Conservation (phyloP, 2,888 invertebrate genomes). For the Agonopterix arenella region DNA sequence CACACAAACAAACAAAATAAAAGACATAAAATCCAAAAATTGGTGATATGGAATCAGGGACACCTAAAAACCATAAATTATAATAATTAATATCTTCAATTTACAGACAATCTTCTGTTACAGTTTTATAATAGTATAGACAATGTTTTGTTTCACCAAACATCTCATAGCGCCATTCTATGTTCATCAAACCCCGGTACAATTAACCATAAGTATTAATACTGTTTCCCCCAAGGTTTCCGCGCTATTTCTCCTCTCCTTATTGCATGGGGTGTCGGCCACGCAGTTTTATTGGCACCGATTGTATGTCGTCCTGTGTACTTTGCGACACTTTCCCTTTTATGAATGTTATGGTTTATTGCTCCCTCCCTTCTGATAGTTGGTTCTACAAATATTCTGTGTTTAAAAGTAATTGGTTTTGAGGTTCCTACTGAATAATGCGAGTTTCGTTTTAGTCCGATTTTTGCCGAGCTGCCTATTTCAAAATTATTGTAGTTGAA, state of each 20-base stretch:
- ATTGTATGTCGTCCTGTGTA: conserved; percentile 59
- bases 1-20: no score
- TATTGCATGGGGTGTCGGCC: conserved; percentile 57
- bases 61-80: no score
- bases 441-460: no score
- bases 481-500: no score
- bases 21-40: no score
- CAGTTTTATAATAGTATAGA: no score
- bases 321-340: conserved; percentile 66
- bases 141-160: no score
- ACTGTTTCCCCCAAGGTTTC: conserved; percentile 71
- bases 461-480: no score
- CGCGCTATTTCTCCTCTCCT: conserved; percentile 67
- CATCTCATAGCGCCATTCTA: conserved; percentile 38
- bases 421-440: background rate
- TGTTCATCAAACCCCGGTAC: conserved; percentile 38
- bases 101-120: no score
- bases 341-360: conserved; percentile 65
- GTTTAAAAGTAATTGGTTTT: conserved; percentile 30
- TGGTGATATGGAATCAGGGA: no score
- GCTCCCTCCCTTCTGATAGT: conserved; percentile 35
- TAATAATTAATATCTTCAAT: no score
- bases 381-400: conserved; percentile 26
- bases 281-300: conserved; percentile 68
- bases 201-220: conserved; percentile 76